These are phyloP conservation scores for Agriotes lineatus DNA, from an alignment of 2,888 invertebrate genomes.

Conservation along the genomic window DNA sequence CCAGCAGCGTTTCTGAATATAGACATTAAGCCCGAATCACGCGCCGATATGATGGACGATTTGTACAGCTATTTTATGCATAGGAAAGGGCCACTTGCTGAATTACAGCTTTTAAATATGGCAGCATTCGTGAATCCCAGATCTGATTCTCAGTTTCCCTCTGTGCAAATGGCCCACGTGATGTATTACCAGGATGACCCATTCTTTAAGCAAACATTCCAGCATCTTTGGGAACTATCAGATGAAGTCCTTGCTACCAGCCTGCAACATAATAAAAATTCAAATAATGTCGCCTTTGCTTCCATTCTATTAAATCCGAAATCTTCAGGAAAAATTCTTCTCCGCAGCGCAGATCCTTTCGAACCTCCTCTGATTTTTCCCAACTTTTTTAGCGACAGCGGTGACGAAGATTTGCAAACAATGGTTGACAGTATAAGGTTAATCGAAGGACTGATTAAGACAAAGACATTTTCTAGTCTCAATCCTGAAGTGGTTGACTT, in stretches of 20 bases:
- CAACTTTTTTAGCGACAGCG: constrained; percentile 69
- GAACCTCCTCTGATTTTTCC: too few relatives aligned
- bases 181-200: constrained; percentile 62
- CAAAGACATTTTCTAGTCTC: constrained; percentile 5
- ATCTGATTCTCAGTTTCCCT: constrained; percentile 68
- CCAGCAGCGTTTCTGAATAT: constrained; percentile 1
- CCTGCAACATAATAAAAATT: not conserved
- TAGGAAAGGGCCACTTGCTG: constrained; percentile 67
- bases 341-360: too few relatives aligned
- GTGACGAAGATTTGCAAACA: not conserved
- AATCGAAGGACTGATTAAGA: not conserved
- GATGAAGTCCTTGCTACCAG: not conserved
- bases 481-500: not conserved
- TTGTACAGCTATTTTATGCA: constrained; percentile 66
- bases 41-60: constrained; percentile 45
- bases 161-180: constrained; percentile 69
- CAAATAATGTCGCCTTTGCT: not conserved
- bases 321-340: too few relatives aligned
- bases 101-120: constrained; percentile 64
- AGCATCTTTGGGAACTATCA: not conserved
- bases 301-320: not conserved
- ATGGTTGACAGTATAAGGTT: constrained; percentile 7
- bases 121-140: constrained; percentile 66
- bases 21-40: not conserved
- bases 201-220: constrained; percentile 12